phyloP scores from a whole-genome alignment of 2,888 invertebrate species.

The Seira ritae region DNA sequence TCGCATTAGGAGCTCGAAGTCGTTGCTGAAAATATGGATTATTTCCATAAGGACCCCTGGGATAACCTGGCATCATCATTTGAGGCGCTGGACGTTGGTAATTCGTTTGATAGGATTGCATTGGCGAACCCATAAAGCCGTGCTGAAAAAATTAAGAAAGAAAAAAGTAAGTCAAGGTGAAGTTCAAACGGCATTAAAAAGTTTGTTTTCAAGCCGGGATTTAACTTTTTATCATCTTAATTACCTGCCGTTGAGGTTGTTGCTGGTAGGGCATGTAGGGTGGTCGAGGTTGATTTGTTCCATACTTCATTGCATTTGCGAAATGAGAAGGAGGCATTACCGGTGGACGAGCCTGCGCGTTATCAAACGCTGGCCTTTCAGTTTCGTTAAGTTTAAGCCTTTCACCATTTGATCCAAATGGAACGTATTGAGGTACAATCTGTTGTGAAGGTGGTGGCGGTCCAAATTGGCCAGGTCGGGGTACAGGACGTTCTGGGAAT shows the following conservation, averaged over 20 bases:
- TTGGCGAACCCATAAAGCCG: conserved; percentile 19
- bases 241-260: neutral
- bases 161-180: neutral
- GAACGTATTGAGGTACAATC: conserved; percentile 40
- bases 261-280: neutral
- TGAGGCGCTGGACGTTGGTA: conserved; percentile 25
- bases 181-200: neutral
- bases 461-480: conserved; percentile 50
- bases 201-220: neutral
- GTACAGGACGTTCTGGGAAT: conserved; percentile 25
- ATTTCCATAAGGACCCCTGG: conserved; percentile 24
- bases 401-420: conserved; percentile 32
- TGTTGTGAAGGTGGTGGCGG: conserved; percentile 42
- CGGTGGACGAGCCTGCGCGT: conserved; percentile 8
- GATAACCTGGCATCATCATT: conserved; percentile 35
- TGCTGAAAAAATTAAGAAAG: neutral
- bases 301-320: conserved; percentile 35
- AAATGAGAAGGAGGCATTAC: conserved; percentile 19
- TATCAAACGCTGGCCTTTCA: neutral
- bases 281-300: neutral
- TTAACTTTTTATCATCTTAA: neutral
- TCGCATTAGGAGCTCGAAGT: conserved; percentile 32
- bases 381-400: conserved; percentile 19
- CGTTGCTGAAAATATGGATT: conserved; percentile 28
- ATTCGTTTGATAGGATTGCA: neutral